Percentiles rank a stretch among this genome's conserved stretches.
These are phyloP conservation scores for Drosophila burlai DNA, from an alignment of 1,140 invertebrate genomes.

Conservation along the genomic window DNA sequence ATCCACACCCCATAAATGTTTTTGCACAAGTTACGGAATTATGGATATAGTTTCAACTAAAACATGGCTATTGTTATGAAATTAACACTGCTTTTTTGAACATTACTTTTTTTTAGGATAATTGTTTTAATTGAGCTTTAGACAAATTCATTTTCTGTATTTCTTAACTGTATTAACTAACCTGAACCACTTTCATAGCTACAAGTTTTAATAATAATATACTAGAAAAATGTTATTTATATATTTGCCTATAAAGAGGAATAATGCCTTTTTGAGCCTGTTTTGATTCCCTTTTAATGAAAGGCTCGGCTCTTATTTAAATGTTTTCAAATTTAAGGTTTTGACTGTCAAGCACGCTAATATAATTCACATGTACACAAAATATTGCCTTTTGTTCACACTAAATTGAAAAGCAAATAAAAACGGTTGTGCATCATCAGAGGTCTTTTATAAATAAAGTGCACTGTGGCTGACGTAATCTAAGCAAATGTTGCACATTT, in stretches of 20 bases:
- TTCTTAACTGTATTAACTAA: conserved; percentile 12
- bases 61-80: not conserved
- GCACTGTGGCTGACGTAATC: not conserved
- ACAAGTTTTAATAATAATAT: not conserved
- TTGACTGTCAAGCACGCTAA: not conserved
- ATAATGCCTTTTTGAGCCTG: no score
- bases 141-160: conserved; percentile 15
- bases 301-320: not conserved
- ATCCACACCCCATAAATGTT: conserved; percentile 4
- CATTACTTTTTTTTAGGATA: not conserved
- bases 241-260: not conserved
- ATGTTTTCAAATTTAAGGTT: not conserved
- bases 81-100: not conserved
- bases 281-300: not conserved
- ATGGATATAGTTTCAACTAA: not conserved
- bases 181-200: not conserved
- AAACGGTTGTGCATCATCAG: conserved; percentile 34
- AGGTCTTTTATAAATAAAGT: conserved; percentile 6
- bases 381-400: conserved; percentile 24
- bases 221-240: not conserved
- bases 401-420: conserved; percentile 14
- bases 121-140: not conserved
- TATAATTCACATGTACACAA: conserved; percentile 16
- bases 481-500: not conserved
- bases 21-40: conserved; percentile 8